phyloP scores from a whole-genome alignment of 2,888 invertebrate genomes.

The Eilema griseolum region DNA sequence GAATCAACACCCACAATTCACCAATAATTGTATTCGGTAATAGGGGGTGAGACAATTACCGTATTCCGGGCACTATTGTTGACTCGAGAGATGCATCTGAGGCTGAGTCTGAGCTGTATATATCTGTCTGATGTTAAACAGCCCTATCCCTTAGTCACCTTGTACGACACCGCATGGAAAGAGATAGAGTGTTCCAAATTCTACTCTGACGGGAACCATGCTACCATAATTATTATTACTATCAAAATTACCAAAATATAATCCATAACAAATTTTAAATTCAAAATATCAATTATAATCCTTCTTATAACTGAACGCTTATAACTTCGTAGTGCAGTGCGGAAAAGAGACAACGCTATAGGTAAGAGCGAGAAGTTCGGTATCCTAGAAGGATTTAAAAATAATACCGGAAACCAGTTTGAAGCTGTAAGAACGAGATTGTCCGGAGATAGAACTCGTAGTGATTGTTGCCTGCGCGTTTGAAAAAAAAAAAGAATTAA shows the following conservation, averaged over 20 bases:
- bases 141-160: no score
- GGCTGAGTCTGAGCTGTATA: no score
- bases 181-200: no score
- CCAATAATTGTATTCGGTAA: no score
- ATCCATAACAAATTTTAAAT: background rate
- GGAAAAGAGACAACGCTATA: conserved; percentile 17
- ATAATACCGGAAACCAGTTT: conserved; percentile 53
- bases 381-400: conserved; percentile 52
- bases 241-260: background rate
- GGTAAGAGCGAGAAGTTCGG: conserved; percentile 28
- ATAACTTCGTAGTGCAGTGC: conserved; percentile 29
- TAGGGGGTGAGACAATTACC: no score
- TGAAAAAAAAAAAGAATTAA: conserved; percentile 15
- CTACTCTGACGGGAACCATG: no score
- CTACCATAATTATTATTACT: background rate
- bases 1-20: no score
- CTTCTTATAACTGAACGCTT: conserved; percentile 5
- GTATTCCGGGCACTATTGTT: no score
- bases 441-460: conserved; percentile 37
- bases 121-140: no score
- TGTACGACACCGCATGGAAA: no score
- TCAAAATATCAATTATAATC: background rate
- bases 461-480: conserved; percentile 23
- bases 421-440: conserved; percentile 38
- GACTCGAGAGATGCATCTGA: no score